Evolutionary conservation across 2,113 vertebrate species (phyloP).

Genomic region (Aphelocoma coerulescens): DNA sequence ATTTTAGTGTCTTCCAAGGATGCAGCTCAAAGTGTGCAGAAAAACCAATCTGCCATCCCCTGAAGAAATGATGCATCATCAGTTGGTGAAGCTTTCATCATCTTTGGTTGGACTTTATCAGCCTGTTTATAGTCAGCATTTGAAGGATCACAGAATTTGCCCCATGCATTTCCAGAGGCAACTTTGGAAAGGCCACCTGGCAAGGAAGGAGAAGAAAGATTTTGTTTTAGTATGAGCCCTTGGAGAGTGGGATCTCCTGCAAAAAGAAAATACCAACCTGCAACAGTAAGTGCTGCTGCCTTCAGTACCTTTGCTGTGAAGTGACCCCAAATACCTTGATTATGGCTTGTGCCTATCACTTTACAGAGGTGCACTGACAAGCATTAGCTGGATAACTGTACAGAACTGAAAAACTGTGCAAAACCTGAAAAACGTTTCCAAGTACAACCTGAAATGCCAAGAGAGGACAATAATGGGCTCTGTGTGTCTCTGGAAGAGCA

Average conservation of each 20-base stretch:
- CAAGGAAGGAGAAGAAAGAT: background rate
- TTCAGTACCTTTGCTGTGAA: background rate
- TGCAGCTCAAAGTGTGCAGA: background rate
- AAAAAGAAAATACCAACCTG: background rate
- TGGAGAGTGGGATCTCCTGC: background rate
- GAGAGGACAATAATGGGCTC: background rate
- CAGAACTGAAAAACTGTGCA: background rate
- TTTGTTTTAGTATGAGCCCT: background rate
- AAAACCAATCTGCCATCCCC: background rate
- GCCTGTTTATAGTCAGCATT: no score
- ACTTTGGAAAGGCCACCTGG: background rate
- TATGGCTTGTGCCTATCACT: background rate
- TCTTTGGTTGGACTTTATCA: background rate
- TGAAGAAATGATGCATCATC: background rate
- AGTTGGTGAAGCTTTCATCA: background rate
- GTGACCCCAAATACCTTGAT: background rate
- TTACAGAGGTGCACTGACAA: background rate
- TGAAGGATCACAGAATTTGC: background rate
- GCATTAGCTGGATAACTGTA: background rate
- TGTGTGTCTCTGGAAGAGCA: background rate
- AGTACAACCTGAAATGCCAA: background rate
- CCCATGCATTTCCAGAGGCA: background rate
- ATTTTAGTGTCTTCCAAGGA: background rate
- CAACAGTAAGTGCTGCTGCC: background rate
- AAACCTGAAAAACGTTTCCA: background rate